Conservation (phyloP, 2,888 invertebrate genomes). For the Caenorhabditis doughertyi region DNA sequence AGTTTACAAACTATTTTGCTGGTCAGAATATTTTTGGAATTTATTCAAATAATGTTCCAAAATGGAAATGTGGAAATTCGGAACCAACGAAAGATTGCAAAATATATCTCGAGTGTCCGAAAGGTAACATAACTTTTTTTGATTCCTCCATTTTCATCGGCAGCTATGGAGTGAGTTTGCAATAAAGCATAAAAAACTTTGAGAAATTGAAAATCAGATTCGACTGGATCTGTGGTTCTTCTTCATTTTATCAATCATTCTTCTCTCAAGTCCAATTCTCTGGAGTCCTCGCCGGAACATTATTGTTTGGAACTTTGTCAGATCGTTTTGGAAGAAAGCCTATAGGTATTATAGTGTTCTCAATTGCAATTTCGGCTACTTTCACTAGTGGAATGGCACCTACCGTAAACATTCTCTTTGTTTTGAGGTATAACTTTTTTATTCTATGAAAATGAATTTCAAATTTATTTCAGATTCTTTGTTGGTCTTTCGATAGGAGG, state of each 20-base stretch:
- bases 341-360: constrained; percentile 62
- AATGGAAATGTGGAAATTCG: constrained; percentile 50
- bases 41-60: constrained; percentile 75
- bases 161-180: constrained; percentile 67
- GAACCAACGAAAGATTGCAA: neutral
- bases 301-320: constrained; percentile 72
- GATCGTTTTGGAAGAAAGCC: constrained; percentile 68
- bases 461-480: constrained; percentile 63
- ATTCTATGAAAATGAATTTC: too few species aligned
- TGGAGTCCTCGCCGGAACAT: constrained; percentile 69
- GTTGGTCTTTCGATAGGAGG: constrained; percentile 75
- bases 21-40: constrained; percentile 74
- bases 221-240: constrained; percentile 76
- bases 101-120: constrained; percentile 8
- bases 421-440: too few species aligned
- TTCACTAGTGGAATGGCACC: neutral
- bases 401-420: neutral
- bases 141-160: constrained; percentile 64
- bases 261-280: constrained; percentile 73
- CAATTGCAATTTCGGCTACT: neutral
- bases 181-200: neutral
- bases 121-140: constrained; percentile 6
- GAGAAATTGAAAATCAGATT: constrained; percentile 49
- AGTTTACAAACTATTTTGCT: constrained; percentile 79
- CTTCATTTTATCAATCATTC: constrained; percentile 61